Conservation (phyloP, 2,888 invertebrate genomes). For the Oscheius myriophilus region DNA sequence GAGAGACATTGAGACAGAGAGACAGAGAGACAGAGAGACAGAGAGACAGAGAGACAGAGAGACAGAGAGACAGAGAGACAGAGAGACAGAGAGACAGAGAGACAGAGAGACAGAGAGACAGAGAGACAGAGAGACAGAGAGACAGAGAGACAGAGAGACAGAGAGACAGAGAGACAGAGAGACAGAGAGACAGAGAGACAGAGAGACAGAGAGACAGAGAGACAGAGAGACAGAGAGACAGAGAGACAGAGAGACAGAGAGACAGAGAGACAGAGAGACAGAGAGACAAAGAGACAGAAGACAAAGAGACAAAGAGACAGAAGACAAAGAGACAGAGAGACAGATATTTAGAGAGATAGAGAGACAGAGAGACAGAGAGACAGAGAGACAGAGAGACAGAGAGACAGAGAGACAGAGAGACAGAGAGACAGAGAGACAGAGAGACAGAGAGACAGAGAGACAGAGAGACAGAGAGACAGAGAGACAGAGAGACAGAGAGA, state of each 20-base stretch:
- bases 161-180: slow-evolving; percentile 7
- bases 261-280: too few relatives aligned
- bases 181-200: too few relatives aligned
- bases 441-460: not conserved
- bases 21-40: not conserved
- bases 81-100: not conserved
- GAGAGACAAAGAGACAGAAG: too few relatives aligned
- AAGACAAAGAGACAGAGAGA: too few relatives aligned
- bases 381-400: not conserved
- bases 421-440: slow-evolving; percentile 1
- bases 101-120: not conserved
- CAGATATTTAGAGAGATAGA: not conserved
- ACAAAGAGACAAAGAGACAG: too few relatives aligned
- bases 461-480: not conserved
- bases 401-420: slow-evolving; percentile 3
- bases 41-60: slow-evolving; percentile 1
- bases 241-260: too few relatives aligned
- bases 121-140: not conserved
- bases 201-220: too few relatives aligned
- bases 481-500: not conserved
- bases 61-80: slow-evolving; percentile 3
- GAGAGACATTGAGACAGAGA: not conserved
- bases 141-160: slow-evolving; percentile 2
- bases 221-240: too few relatives aligned
- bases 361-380: not conserved